Evolutionary conservation across 2,888 invertebrate species (phyloP).

Genomic region (Plusia festucae): DNA sequence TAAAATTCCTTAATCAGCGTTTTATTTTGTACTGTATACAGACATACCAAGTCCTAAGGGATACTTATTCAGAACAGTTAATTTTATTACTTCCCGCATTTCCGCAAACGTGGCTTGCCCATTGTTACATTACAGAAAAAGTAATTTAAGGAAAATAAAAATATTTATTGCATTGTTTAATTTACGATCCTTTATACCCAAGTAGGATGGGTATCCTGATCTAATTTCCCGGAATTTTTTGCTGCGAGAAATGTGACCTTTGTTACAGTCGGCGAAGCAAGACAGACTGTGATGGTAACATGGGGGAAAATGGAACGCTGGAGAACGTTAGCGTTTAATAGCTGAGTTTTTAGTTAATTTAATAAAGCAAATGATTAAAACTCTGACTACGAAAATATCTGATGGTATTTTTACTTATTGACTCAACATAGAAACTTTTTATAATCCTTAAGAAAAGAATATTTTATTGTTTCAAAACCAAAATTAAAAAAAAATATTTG

Average conservation of each 20-base stretch:
- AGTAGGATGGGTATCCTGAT: constrained; percentile 51
- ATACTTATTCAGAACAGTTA: constrained; percentile 32
- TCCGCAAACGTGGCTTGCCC: constrained; percentile 29
- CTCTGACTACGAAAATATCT: no score
- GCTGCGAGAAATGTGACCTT: constrained; percentile 30
- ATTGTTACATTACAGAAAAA: constrained; percentile 41
- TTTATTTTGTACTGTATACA: constrained; percentile 17
- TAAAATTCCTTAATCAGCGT: constrained; percentile 7
- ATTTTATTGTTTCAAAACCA: no score
- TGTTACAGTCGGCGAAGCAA: neutral
- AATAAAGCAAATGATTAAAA: no score
- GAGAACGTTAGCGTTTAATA: no score
- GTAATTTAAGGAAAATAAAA: constrained; percentile 60
- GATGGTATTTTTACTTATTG: no score
- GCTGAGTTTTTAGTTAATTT: no score
- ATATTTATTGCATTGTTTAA: constrained; percentile 66
- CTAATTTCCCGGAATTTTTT: constrained; percentile 54
- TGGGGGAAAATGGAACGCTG: neutral
- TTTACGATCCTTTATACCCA: constrained; percentile 61
- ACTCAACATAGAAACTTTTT: no score
- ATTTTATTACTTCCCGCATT: constrained; percentile 36
- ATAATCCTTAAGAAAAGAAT: no score
- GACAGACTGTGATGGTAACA: constrained; percentile 17
- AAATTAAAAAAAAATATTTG: neutral
- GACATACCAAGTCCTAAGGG: constrained; percentile 25